Evolutionary conservation across 2,888 invertebrate species (phyloP), one percentile per base, ranked within the genome.

Genomic region (Ochropleura leucogaster): DNA sequence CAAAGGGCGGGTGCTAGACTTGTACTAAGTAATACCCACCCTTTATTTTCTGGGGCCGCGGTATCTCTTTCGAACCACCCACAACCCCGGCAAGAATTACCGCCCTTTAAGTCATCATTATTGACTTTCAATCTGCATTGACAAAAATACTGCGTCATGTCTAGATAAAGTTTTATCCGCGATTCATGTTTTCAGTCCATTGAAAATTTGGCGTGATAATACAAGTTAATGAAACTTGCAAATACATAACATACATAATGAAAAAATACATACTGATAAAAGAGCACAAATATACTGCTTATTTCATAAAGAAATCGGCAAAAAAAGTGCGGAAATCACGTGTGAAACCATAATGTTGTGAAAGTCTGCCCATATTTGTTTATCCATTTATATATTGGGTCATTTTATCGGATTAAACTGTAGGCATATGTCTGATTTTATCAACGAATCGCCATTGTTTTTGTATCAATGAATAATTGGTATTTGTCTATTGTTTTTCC

Each of bases 401-500:
- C 47, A 74, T 18, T 10, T 51, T 20, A 47, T 44, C 60, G 16
- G 20, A 73, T 60, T 42, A 74, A 14, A 18, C 20, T 46, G 8
- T 62, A 53, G 16, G 12, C 12, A 42, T 20, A 65, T 40, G 0
- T 44, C 30, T 44, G 49, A 59, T 49, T 20, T 30, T 44, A 49
- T 73, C 9, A 14, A 49, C 10, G 14, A 46, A 59, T 51, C n/a
- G 20, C n/a, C 10, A 9, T 51, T 20, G 46, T 12, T 20, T 63
- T 51, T 64, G 18, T 40, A 69, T 63, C 20, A 75, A 70, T 69
- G 44, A 57, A 57, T 69, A 57, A 57, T 69, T 18, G 6, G 8
- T 47, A 51, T 59, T 40, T 47, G 60, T 47, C 30, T 30, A 44
- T 70, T 76, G 64, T 71, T 65, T 71, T 77, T 77, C 77, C 77